Evolutionary conservation across 2,888 invertebrate genomes (phyloP), one percentile per base, ranked within the genome.

Genomic region (Protonemura montana): DNA sequence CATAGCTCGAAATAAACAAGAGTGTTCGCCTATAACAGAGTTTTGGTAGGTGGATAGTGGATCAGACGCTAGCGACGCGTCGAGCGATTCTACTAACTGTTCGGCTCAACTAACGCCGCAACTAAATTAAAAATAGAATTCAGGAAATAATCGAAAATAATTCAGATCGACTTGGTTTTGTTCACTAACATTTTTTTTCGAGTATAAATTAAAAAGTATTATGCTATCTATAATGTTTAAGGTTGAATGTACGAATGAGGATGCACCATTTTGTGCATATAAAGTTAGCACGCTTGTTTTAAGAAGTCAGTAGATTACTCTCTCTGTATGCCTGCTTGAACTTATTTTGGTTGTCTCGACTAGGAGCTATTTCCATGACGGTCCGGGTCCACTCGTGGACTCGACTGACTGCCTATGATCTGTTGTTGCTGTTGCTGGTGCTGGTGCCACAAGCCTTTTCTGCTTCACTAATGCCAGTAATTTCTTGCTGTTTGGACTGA

Each of bases 271-370:
- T 59, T 10, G 35, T 35, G 10, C 10, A 21, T 21, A 2, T 59
- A 21, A 59, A 59, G 16, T 10, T 2, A 59, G 6, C 16, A 16
- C 1, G 59, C 21, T 59, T 59, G 59, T 59, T 59, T 59, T 21
- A 13, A 59, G 21, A 2, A 13, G 13, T 21, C 13, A 2, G 3
- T 59, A 13, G 59, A 59, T 3, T 16, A 13, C 3, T 7, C 59
- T 59, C 59, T 3, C 59, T 7, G 59, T 59, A 13, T 78, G 78
- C 78, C 5, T 28, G 78, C 78, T 80, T 85, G 85, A 13, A 59
- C 85, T 85, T 85, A 85, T 85, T 85, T 85, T 85, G 85, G 85
- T 77, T 76, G 85, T 29, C 85, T 30, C 78, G 81, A 85, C 82
- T 27, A 29, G 82, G 81, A 59, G 85, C 81, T 78, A 78, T 78